Base-by-base conservation (phyloP, 1,140 invertebrate species). In the Pachypsylla venusta region DNA sequence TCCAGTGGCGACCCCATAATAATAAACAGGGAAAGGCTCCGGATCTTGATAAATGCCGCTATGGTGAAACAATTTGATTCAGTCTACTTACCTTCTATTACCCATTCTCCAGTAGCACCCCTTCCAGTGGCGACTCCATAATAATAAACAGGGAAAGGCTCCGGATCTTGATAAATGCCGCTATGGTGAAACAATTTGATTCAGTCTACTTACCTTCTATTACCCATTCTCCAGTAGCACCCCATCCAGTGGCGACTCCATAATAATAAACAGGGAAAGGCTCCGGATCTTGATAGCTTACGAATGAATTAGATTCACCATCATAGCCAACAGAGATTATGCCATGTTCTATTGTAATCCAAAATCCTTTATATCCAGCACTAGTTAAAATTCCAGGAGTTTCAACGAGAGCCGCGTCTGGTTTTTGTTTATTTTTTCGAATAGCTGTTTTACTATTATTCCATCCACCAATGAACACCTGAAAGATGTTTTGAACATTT, bases 401-500 rank as follows among this genome's bases (percentile, higher is more conserved):
- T 16, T 81, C 78, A 5, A 75, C 77, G 68, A 85, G 81, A 10
- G 79, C 80, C 60, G 83, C 81, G 48, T 91, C 87, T 3, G 87
- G 87, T 67, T 87, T 87, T 2, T 78, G 75, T 61, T 80, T 78
- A 68, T 89, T 87, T 66, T 80, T 81, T 56, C 87, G 80, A 65
- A 90, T 85, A 0, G 86, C 83, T n/a, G 84, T 87, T 72, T 89
- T 90, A 54, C 75, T 73, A 67, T 90, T 90, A 7, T 77, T 76
- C 88, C 88, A 91, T 55, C 87, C 87, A 24, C 88, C 88, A 61
- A 91, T 77, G 69, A 90, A 88, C 13, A 87, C 69, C 81, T 84
- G 65, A n/a, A 67, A 61, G 57, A n/a, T n/a, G n/a, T n/a, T n/a
- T n/a, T n/a, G n/a, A n/a, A n/a, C n/a, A n/a, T n/a, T n/a, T n/a